Conservation (phyloP, 1,140 invertebrate species). For the Papilio glaucus region DNA sequence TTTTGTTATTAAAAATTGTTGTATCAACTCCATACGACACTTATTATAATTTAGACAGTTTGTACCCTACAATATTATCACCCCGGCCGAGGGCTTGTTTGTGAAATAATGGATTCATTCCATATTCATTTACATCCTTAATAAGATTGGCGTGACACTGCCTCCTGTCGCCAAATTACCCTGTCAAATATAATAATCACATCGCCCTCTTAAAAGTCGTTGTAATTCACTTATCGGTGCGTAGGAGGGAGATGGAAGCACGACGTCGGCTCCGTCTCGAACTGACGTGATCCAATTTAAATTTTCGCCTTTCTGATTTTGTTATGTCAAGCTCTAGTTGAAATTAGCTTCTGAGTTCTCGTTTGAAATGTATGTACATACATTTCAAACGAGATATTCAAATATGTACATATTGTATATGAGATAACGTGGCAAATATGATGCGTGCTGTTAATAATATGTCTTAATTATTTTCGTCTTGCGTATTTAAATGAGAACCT, state of each 20-base stretch:
- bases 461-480: too few species aligned
- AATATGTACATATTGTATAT: too few species aligned
- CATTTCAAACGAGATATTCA: too few species aligned
- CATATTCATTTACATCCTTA: slow-evolving; percentile 82
- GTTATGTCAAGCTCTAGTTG: slow-evolving; percentile 63
- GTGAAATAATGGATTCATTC: slow-evolving; percentile 83
- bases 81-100: slow-evolving; percentile 75
- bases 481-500: too few species aligned
- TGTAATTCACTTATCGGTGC: slow-evolving; percentile 50
- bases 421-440: too few species aligned
- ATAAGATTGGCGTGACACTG: slow-evolving; percentile 76
- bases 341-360: slow-evolving; percentile 45
- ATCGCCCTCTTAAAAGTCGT: slow-evolving; percentile 58
- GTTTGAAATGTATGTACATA: not conserved
- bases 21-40: slow-evolving; percentile 55
- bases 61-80: slow-evolving; percentile 75
- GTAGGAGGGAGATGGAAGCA: slow-evolving; percentile 51
- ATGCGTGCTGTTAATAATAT: too few species aligned
- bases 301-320: slow-evolving; percentile 70
- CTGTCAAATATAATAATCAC: slow-evolving; percentile 79
- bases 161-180: slow-evolving; percentile 71
- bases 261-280: slow-evolving; percentile 43
- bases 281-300: slow-evolving; percentile 73
- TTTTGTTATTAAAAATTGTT: slow-evolving; percentile 31
- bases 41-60: slow-evolving; percentile 55